Evolutionary conservation across 2,113 vertebrate genomes (phyloP), one percentile per base, ranked within the genome.

Genomic region (Protomyctophum bolini): DNA sequence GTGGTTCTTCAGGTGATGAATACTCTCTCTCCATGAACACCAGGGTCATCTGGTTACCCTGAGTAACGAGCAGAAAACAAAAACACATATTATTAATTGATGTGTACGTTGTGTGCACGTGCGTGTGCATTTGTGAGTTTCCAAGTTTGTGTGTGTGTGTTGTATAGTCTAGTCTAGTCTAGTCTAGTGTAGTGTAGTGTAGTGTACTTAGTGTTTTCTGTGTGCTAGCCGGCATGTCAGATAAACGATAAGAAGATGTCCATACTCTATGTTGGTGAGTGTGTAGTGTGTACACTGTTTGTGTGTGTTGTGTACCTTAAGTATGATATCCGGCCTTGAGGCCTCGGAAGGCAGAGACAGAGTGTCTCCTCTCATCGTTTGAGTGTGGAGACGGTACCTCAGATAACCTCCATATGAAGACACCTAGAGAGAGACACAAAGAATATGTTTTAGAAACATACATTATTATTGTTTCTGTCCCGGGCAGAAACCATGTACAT

Each of bases 11-110:
- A 0, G 96, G 95, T 0, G 87, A 81, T 0, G 95, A 93, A 73
- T 96, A 95, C 2, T 80, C 86, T 0, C 93, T 80, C 85, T 97
- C 95, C 89, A 96, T 93, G 87, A 94, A 98, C 72, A 94, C 94
- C 83, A 99, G 88, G 10, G 92, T 98, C 97, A 99, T 98, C 85
- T 98, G 96, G 87, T 98, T 99, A 0, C 98, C 97, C 98, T 99
- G 87, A 41, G 33, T 41, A 41, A 41, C 33, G 33, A 41, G 33
- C 11, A 77, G 8, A 6, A 58, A 28, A 46, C 9, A 70, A 6
- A 58, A 28, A 46, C 9, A 70, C 52, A 71, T 54, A 76, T 3
- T 63, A 0, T 57, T 10, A 52, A 8, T 1, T 10, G 49, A 6
- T 1, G 6, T 33, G 45, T 14, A n/a, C 12, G 41, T n/a, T 46